A percentile compares a stretch with the other conserved stretches of the same genome.
Evolutionary conservation across 1,140 invertebrate species (phyloP).

Genomic region (Cherax destructor): DNA sequence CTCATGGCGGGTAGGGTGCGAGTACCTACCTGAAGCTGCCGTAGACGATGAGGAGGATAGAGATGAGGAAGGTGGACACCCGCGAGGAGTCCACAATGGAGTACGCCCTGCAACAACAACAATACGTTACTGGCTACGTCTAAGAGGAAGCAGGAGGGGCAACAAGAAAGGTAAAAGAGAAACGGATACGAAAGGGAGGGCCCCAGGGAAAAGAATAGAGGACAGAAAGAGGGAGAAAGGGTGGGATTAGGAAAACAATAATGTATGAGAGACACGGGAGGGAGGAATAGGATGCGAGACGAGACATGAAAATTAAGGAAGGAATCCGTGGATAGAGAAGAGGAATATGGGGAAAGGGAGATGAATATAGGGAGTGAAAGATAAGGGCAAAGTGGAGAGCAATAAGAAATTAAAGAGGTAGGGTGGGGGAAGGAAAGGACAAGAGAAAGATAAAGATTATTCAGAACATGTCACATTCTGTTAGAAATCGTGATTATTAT

Average conservation of each 20-base stretch:
- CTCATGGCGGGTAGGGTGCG: too few species aligned
- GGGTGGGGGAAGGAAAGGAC: background rate
- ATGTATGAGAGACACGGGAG: background rate
- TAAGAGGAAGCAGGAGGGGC: background rate
- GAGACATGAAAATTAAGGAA: background rate
- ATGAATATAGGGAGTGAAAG: too few species aligned
- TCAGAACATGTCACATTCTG: too few species aligned
- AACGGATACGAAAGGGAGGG: background rate
- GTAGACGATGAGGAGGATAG: constrained; percentile 97
- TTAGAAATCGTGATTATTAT: too few species aligned
- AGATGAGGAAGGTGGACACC: constrained; percentile 97
- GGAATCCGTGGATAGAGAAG: too few species aligned
- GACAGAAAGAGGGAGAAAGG: background rate
- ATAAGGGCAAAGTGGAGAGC: background rate
- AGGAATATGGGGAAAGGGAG: too few species aligned
- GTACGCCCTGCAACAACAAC: constrained; percentile 83
- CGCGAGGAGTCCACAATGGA: constrained; percentile 97
- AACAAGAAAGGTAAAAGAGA: background rate
- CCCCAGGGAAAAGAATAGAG: background rate
- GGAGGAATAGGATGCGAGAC: background rate
- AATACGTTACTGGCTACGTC: background rate
- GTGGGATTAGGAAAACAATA: background rate
- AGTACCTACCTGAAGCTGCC: constrained; percentile 84
- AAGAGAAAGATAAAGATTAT: background rate
- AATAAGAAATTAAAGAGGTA: background rate